phyloP scores from a whole-genome alignment of 2,888 invertebrate genomes.

The Troglohyphantes excavatus region DNA sequence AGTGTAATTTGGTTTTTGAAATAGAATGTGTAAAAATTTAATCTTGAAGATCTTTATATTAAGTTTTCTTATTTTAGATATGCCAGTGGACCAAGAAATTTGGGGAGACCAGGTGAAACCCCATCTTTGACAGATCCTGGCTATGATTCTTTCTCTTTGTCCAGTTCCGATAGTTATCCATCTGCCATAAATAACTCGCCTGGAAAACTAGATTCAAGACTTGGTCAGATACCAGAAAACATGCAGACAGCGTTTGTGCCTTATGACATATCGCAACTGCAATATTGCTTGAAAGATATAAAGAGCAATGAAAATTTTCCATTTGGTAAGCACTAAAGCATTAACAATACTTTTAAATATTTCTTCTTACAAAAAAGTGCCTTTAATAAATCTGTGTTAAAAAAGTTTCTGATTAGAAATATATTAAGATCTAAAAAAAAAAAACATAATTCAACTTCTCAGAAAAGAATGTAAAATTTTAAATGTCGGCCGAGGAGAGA shows the following conservation, averaged over 20 bases:
- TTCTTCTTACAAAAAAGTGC: too few relatives aligned
- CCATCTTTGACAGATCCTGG: conserved; percentile 88
- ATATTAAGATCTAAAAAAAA: too few relatives aligned
- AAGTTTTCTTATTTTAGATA: background rate
- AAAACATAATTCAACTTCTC: too few relatives aligned
- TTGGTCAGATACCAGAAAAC: conserved; percentile 93
- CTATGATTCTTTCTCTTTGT: conserved; percentile 94
- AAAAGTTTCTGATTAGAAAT: too few relatives aligned
- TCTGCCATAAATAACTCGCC: conserved; percentile 77
- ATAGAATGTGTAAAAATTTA: background rate
- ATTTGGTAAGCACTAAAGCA: conserved; percentile 50
- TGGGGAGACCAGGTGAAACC: conserved; percentile 58
- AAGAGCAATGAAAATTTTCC: conserved; percentile 72
- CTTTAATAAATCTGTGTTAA: too few relatives aligned
- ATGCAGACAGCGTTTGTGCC: conserved; percentile 74
- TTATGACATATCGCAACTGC: conserved; percentile 70
- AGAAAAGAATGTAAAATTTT: too few relatives aligned
- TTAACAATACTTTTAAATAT: too few relatives aligned
- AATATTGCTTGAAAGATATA: conserved; percentile 71
- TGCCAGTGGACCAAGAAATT: conserved; percentile 30
- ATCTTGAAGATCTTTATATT: background rate
- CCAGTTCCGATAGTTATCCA: conserved; percentile 82
- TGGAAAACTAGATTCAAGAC: conserved; percentile 83
- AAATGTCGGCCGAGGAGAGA: too few relatives aligned
- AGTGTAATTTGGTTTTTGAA: background rate